A percentile compares a stretch with the other conserved stretches of the same genome.
Evolutionary conservation across 1,140 invertebrate species (phyloP).

Genomic region (Lordiphosa clarofinis): DNA sequence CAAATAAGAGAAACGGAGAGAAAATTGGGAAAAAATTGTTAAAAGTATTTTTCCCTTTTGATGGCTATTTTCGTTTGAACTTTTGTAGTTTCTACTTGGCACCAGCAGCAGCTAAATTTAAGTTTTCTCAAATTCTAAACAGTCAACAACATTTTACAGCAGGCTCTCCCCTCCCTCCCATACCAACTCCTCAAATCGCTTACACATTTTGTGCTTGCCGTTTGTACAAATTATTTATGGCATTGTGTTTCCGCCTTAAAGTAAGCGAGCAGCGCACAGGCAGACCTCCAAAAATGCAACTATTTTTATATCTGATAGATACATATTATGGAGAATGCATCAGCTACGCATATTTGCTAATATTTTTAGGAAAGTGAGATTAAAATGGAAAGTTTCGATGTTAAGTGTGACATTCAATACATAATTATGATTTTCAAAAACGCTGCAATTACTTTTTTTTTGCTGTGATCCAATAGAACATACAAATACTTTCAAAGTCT

Average conservation of each 20-base stretch:
- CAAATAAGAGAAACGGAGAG: neutral
- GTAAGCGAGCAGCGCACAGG: neutral
- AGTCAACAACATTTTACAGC: conserved; percentile 9
- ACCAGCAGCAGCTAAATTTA: conserved; percentile 2
- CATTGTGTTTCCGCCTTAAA: conserved; percentile 7
- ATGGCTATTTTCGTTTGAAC: conserved; percentile 10
- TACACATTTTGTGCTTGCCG: neutral
- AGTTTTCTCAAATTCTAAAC: conserved; percentile 7
- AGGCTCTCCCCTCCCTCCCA: conserved; percentile 1
- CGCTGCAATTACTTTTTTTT: no score
- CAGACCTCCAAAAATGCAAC: conserved; percentile 7
- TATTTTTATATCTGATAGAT: conserved; percentile 5
- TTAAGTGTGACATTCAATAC: no score
- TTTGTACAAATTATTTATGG: conserved; percentile 7
- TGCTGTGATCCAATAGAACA: no score
- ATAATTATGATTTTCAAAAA: no score
- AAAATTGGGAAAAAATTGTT: neutral
- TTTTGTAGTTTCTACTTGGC: neutral
- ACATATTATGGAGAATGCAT: neutral
- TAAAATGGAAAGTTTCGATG: no score
- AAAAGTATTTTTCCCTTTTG: conserved; percentile 1
- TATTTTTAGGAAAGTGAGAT: no score
- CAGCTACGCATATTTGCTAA: neutral
- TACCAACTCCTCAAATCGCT: neutral
- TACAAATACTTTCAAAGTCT: no score